Base-by-base conservation (phyloP, 2,888 invertebrate species). In the Cheiracanthium punctorium region DNA sequence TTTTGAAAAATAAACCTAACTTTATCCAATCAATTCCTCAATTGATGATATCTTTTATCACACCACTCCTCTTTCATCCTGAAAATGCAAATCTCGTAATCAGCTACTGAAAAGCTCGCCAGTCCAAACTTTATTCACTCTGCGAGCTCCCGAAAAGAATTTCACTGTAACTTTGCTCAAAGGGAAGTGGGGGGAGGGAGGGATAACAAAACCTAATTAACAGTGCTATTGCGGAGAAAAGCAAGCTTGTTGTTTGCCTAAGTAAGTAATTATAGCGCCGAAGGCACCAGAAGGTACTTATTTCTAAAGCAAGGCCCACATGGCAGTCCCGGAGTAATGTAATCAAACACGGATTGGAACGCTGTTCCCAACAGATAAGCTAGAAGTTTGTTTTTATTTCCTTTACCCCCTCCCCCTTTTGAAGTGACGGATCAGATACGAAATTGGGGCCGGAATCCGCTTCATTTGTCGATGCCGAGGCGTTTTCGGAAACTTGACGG, bases 191-290 rank as follows among this genome's bases (percentile, higher is more conserved):
- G 37, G 65, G 24, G 58, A 30, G 24, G 37, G 37, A 41, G 67
- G 69, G 37, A 41, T 75, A 58, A 64, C 20, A 72, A 67, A 82
- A 82, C 82, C 77, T 82, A 82, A 82, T 82, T 82, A 82, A 82
- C 82, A 77, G 77, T 43, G 48, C 77, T 82, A 82, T 82, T 82
- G 82, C 82, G 77, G 77, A 72, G 82, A 82, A 24, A 82, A 82
- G 82, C 82, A 82, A 82, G 82, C 82, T 77, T 82, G 82, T 82
- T 82, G 82, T 82, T 82, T 82, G 82, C 82, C 72, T 82, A 82
- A 82, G 77, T 82, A 82, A 82, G 77, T 82, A 82, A 82, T 82
- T 82, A 82, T 82, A 76, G 82, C 82, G 24, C 82, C 77, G 67
- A 77, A 72, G 82, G 76, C 82, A 67, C 71, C 29, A 33, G 82